These are phyloP conservation scores for Hartigia nigra DNA, from an alignment of 2,888 invertebrate species.

Conservation along the genomic window DNA sequence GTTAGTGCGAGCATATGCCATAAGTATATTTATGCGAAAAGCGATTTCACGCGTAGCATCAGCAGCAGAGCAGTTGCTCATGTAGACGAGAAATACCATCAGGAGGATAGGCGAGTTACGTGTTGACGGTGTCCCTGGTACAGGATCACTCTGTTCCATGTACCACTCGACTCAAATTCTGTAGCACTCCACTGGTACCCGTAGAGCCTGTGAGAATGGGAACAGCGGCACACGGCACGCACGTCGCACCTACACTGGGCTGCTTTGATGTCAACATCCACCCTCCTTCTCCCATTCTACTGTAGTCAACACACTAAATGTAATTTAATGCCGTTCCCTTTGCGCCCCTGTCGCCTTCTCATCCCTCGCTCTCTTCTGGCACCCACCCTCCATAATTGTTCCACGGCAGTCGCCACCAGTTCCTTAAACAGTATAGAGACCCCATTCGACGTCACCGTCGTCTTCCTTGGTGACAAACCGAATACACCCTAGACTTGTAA, in stretches of 20 bases:
- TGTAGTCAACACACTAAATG: conserved; percentile 40
- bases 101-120: conserved; percentile 1
- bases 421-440: neutral
- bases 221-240: neutral
- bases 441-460: neutral
- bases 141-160: neutral
- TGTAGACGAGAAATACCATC: neutral
- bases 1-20: neutral
- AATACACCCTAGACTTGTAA: conserved; percentile 19
- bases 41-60: neutral
- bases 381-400: neutral
- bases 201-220: neutral
- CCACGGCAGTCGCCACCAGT: neutral
- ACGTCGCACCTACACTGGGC: conserved; percentile 6
- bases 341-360: neutral
- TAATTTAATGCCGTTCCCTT: conserved; percentile 46
- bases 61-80: neutral
- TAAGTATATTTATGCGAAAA: neutral
- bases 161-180: conserved; percentile 7
- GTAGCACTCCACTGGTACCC: neutral
- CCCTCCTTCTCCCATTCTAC: conserved; percentile 9
- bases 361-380: neutral
- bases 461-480: neutral
- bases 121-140: neutral
- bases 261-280: conserved; percentile 24